Base-by-base conservation (phyloP, 2,113 vertebrate genomes). In the Mastomys natalensis region DNA sequence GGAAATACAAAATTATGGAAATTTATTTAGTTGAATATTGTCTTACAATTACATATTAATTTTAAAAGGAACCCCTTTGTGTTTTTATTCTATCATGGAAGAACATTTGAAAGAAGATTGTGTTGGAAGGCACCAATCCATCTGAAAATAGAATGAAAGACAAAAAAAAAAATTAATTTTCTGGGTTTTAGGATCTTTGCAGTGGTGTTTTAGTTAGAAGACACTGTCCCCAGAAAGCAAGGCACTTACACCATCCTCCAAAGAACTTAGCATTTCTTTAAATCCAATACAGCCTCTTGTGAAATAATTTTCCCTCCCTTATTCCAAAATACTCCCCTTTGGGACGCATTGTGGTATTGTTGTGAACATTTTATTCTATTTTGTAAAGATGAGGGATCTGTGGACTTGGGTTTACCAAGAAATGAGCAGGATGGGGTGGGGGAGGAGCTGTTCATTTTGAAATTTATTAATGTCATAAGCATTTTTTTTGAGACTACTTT, bases 201-300 rank as follows among this genome's bases (percentile, higher is more conserved):
- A 26, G 17, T 73, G 13, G 43, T 76, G 31, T 95, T 91, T 93
- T 87, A 58, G 70, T 6, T 48, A 73, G 64, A 85, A 51, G 90
- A 64, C 4, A 82, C 31, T 89, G 60, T 29, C 37, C 45, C 40
- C 31, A 62, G 90, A 76, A 96, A 89, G 70, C 8, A 45, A 95
- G 70, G 55, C 76, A 31, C 76, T 91, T 90, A 90, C 51, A 64
- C 34, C 53, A 12, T 72, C 26, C 88, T 95, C 87, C 87, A 92
- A 80, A 90, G 96, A 87, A 96, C 80, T 94, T 84, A 88, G 64
- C 29, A 90, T 93, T 91, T 92, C 34, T 92, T 93, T 66, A 92
- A 96, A 91, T 96, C 80, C 58, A 78, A 66, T 73, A n/a, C 19
- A 62, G 51, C 89, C 58, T 94, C 89, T 84, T 86, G 60, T 91